Percentiles rank a stretch among this genome's conserved stretches.
These are phyloP conservation scores for Pachydiplax longipennis DNA, from an alignment of 2,888 invertebrate genomes.

Conservation along the genomic window DNA sequence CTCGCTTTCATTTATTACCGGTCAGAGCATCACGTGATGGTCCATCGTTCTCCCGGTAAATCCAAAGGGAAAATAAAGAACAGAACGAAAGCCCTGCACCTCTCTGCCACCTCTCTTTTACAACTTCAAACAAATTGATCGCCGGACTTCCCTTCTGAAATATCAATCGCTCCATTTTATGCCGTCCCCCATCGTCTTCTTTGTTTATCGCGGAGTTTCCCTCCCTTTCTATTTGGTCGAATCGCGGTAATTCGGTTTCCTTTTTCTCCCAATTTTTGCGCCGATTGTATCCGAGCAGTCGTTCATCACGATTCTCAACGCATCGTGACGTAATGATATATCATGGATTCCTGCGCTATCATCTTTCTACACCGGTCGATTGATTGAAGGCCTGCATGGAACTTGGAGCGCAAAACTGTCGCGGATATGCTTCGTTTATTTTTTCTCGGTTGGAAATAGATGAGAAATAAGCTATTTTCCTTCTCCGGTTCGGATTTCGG, in stretches of 20 bases:
- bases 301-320: neutral
- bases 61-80: neutral
- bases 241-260: neutral
- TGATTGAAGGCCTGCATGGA: neutral
- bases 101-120: neutral
- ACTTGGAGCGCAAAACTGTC: neutral
- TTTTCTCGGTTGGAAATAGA: neutral
- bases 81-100: neutral
- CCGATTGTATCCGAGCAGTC: neutral
- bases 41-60: neutral
- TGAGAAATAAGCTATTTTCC: neutral
- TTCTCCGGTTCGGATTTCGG: neutral
- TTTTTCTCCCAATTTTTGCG: neutral
- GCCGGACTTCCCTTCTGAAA: neutral
- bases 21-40: neutral
- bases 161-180: neutral
- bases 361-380: neutral
- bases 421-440: neutral
- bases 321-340: neutral
- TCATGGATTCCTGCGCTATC: slow-evolving; percentile 7
- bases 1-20: neutral
- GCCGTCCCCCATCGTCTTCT: neutral
- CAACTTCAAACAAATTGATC: neutral
- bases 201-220: neutral
- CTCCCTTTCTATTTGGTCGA: neutral